Conservation (phyloP, 2,888 invertebrate genomes). For the Autographa pulchrina region DNA sequence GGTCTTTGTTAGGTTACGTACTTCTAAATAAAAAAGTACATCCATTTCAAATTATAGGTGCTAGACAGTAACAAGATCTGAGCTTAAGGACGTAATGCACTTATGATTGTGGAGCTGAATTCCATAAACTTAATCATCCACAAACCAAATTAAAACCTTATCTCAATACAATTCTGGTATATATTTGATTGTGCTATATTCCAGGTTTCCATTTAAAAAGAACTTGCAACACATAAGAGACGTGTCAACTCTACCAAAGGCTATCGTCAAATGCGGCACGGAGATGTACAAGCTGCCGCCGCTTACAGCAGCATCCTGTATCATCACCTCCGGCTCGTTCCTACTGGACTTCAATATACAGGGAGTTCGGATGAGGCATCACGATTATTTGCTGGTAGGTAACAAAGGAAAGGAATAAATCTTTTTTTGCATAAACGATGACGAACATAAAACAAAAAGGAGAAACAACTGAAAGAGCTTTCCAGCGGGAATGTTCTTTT, state of each 20-base stretch:
- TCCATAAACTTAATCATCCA: too few relatives aligned
- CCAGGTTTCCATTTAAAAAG: constrained; percentile 85
- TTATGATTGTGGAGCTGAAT: not conserved
- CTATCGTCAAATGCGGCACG: constrained; percentile 85
- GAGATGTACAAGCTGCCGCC: constrained; percentile 85
- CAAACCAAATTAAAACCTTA: not conserved
- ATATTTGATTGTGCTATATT: not conserved
- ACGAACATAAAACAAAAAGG: too few relatives aligned
- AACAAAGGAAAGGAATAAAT: not conserved
- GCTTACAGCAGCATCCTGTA: constrained; percentile 81
- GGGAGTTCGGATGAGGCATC: constrained; percentile 82
- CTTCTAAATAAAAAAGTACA: too few relatives aligned
- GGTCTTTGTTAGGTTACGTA: too few relatives aligned
- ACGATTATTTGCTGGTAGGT: constrained; percentile 81
- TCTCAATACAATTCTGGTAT: not conserved
- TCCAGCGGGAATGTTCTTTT: too few relatives aligned
- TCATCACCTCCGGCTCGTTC: constrained; percentile 85
- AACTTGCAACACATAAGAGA: constrained; percentile 80
- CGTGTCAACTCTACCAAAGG: constrained; percentile 80
- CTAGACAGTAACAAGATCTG: too few relatives aligned
- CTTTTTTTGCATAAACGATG: too few relatives aligned
- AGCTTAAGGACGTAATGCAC: not conserved
- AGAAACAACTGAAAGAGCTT: too few relatives aligned
- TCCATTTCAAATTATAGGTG: too few relatives aligned
- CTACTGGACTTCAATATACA: constrained; percentile 86